Base-by-base conservation (phyloP, 92 coral and sea anemone species). In the Hydrozoanthus gracilis region DNA sequence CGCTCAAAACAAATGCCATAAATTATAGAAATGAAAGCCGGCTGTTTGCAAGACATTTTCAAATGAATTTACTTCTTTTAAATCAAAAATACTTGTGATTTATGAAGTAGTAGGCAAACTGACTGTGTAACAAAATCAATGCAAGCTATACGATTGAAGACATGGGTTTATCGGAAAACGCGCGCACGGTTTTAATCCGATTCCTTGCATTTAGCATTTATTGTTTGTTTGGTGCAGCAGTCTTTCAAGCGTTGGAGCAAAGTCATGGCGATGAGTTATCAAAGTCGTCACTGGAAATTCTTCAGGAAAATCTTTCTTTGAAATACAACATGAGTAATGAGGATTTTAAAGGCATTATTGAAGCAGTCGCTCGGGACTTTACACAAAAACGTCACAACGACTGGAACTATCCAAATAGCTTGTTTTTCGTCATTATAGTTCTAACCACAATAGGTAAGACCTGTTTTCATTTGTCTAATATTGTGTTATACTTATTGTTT, bases 401-500 rank as follows among this genome's bases (percentile, higher is more conserved):
- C 82, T 76, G 82, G 82, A 55, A 76, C 66, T 51, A 49, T 50
- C 82, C 82, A 17, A 76, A 76, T 48, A 76, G 82, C 52, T 51
- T 76, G 82, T 76, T 76, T 55, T 76, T 76, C 82, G 82, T 76
- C 16, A 65, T 76, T 15, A 76, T 76, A 76, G 58, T 51, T 51
- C 52, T 76, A 12, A 76, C 82, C 10, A 76, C 82, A 13, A 76
- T 76, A 76, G 82, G 82, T 76, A 51, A 4, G 82, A 6, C 18
- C 13, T 7, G 18, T 20, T 51, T 18, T 52, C 50, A 71, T 8
- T 48, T 71, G 5, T 71, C 1, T 18, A 58, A 58, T 58, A 7
- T 11, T 11, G 15, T 16, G 12, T 16, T 11, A 58, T 12, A 9
- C 15, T 3, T 7, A 9, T 58, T 16, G 16, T 58, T 58, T 58